These are phyloP conservation scores for Therioaphis trifolii DNA, from an alignment of 2,888 invertebrate species.

Conservation along the genomic window DNA sequence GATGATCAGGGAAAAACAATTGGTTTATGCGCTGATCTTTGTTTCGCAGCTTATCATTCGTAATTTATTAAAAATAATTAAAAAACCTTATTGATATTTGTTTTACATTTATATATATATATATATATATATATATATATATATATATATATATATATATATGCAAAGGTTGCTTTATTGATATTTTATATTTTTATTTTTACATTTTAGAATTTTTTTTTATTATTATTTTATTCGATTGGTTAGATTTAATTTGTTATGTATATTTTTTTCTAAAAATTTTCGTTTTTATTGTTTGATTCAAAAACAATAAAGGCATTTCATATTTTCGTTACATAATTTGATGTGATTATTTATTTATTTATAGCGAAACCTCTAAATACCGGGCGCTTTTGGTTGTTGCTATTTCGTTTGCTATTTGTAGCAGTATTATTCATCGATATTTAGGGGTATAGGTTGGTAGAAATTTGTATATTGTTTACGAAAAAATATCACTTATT, in stretches of 20 bases:
- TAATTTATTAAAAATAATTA: not conserved
- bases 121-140: no score
- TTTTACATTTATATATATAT: no score
- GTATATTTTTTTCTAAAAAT: not conserved
- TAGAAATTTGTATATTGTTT: not conserved
- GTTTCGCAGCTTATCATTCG: not conserved
- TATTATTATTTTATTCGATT: not conserved
- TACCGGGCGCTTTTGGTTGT: not conserved
- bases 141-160: not conserved
- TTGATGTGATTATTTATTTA: not conserved
- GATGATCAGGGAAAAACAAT: not conserved
- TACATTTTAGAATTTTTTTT: not conserved
- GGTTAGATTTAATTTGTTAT: not conserved
- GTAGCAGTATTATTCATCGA: not conserved
- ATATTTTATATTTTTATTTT: not conserved
- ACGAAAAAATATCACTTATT: not conserved
- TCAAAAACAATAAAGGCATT: slow-evolving; percentile 14
- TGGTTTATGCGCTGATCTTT: not conserved
- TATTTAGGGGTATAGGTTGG: not conserved
- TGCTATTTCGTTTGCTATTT: slow-evolving; percentile 7
- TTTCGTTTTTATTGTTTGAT: not conserved
- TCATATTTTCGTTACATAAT: slow-evolving; percentile 5
- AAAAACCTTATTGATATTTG: not conserved
- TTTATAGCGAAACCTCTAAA: not conserved
- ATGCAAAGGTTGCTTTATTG: not conserved